phyloP scores from a whole-genome alignment of 2,797 vertebrate genomes.

The Bradypus variegatus region DNA sequence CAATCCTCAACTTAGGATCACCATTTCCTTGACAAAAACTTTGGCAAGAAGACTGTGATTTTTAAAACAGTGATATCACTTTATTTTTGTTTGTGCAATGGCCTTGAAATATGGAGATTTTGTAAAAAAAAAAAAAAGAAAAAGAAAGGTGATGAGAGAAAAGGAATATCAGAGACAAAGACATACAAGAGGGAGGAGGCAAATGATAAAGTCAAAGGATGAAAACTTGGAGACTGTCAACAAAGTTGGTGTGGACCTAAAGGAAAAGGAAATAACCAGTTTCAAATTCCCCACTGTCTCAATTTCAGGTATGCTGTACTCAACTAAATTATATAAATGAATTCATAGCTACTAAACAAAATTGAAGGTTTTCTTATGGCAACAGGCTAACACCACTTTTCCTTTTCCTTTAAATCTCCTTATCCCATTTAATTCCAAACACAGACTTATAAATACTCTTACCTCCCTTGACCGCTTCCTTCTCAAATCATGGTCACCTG shows the following conservation, averaged over 20 bases:
- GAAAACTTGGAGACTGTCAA: neutral
- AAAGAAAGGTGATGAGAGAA: neutral
- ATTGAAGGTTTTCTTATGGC: neutral
- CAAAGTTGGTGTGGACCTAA: neutral
- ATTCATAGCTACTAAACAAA: neutral
- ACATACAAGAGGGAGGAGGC: neutral
- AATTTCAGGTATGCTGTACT: neutral
- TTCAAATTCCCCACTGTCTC: neutral
- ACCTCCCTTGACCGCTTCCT: neutral
- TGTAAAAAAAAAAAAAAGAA: neutral
- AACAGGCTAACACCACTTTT: neutral
- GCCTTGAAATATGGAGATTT: neutral
- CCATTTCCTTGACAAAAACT: neutral
- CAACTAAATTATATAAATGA: neutral
- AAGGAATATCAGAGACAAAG: neutral
- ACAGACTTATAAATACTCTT: neutral
- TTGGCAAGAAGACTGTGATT: neutral
- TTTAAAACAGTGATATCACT: neutral
- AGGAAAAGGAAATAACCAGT: neutral
- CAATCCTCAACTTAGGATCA: neutral
- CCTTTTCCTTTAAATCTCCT: neutral
- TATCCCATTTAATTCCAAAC: neutral
- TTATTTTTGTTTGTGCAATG: neutral
- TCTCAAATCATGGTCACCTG: neutral
- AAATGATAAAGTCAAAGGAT: neutral